Evolutionary conservation across 1,140 invertebrate genomes (phyloP).

Genomic region (Procambarus virginalis): DNA sequence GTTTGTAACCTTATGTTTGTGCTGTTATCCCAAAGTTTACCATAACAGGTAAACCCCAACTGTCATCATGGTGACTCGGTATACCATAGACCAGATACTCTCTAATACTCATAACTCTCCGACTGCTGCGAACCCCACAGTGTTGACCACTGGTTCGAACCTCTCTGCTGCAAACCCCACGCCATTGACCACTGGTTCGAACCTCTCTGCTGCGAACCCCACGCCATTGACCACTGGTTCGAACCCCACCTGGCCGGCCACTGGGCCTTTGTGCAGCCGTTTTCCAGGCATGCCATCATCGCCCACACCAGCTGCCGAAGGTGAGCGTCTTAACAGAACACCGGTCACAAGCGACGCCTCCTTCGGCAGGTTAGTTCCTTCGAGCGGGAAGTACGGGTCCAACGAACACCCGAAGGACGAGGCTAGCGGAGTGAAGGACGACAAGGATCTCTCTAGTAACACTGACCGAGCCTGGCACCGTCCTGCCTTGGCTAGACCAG

Average conservation of each 20-base stretch:
- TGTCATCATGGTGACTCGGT: slow-evolving; percentile 27
- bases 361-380: not conserved
- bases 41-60: not conserved
- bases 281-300: not conserved
- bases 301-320: not conserved
- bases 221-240: not conserved
- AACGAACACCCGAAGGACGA: not conserved
- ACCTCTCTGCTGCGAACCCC: too few species aligned
- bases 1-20: not conserved
- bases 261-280: not conserved
- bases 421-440: not conserved
- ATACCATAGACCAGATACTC: slow-evolving; percentile 48
- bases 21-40: not conserved
- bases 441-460: not conserved
- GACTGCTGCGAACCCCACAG: not conserved
- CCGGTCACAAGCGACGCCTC: not conserved
- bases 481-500: slow-evolving; percentile 13
- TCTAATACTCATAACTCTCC: not conserved
- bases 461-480: not conserved
- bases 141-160: too few species aligned
- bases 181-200: too few species aligned
- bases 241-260: not conserved
- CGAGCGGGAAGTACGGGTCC: too few species aligned
- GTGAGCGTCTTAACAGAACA: not conserved
- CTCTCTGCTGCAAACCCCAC: too few species aligned